Percentiles rank a stretch among this genome's conserved stretches.
Evolutionary conservation across 2,113 vertebrate species (phyloP).

Genomic region (Cranoglanis bouderius): DNA sequence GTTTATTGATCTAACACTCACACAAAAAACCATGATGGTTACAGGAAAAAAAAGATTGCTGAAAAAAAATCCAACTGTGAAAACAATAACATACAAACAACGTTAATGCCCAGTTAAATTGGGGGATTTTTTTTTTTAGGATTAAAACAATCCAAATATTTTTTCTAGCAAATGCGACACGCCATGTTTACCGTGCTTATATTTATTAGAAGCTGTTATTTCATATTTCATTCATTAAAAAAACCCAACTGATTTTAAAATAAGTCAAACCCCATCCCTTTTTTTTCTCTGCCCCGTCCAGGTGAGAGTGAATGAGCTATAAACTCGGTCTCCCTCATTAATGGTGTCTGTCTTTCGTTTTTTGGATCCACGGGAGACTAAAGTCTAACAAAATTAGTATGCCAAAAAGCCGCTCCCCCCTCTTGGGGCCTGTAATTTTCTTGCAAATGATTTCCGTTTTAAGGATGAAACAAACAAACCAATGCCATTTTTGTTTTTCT

Average conservation of each 20-base stretch:
- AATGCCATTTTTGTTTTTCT: slow-evolving; percentile 77
- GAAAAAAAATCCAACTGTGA: neutral
- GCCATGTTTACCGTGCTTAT: neutral
- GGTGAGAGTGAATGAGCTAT: slow-evolving; percentile 17
- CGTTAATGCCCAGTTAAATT: neutral
- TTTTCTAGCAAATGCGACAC: neutral
- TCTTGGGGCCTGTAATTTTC: slow-evolving; percentile 96
- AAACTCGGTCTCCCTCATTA: slow-evolving; percentile 76
- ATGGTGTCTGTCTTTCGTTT: slow-evolving; percentile 77
- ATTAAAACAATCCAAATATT: neutral
- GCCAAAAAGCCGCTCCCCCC: slow-evolving; percentile 89
- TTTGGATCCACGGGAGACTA: slow-evolving; percentile 88
- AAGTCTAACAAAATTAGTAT: slow-evolving; percentile 99
- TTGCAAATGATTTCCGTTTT: slow-evolving; percentile 91
- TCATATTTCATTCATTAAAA: neutral
- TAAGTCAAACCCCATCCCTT: neutral
- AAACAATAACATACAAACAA: neutral
- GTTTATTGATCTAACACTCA: slow-evolving; percentile 28
- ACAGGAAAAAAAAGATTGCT: neutral
- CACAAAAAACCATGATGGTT: neutral
- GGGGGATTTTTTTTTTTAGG: neutral
- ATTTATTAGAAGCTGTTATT: neutral
- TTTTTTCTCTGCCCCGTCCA: neutral
- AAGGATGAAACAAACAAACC: slow-evolving; percentile 91
- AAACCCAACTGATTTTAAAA: neutral